Conservation (phyloP, 1,140 invertebrate genomes). For the Apis dorsata region DNA sequence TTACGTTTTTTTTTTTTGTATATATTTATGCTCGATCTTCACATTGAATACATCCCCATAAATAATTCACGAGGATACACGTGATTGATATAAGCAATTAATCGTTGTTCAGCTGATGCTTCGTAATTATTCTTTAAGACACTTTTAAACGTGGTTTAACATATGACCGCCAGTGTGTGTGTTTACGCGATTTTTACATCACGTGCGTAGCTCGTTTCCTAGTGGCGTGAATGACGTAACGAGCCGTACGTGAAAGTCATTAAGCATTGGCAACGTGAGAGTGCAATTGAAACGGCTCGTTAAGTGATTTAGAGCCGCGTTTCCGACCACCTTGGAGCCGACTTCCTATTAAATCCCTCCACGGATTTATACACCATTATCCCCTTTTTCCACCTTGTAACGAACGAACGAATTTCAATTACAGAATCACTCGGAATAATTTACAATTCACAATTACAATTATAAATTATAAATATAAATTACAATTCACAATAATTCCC, state of each 20-base stretch:
- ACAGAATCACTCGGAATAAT: too few species aligned
- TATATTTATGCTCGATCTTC: too few species aligned
- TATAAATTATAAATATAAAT: too few species aligned
- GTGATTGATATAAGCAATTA: neutral
- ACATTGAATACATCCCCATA: too few species aligned
- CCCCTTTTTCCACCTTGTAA: neutral
- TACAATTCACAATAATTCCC: too few species aligned
- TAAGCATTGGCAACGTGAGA: conserved; percentile 52
- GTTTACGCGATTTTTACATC: conserved; percentile 35
- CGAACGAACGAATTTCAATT: too few species aligned
- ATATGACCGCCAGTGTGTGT: conserved; percentile 14
- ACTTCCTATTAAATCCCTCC: neutral
- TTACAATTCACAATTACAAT: too few species aligned
- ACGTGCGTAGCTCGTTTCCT: conserved; percentile 28
- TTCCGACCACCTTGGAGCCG: conserved; percentile 29
- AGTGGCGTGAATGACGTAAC: conserved; percentile 60
- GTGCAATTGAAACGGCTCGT: conserved; percentile 60
- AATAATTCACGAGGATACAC: neutral
- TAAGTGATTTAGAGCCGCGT: conserved; percentile 48
- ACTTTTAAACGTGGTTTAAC: conserved; percentile 33
- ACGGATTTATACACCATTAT: neutral
- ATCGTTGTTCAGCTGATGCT: conserved; percentile 9
- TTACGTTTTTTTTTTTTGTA: too few species aligned
- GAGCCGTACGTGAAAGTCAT: conserved; percentile 57
- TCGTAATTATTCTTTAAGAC: conserved; percentile 27